These are phyloP conservation scores for Calephelis nemesis DNA, from an alignment of 1,140 invertebrate species.

Conservation along the genomic window DNA sequence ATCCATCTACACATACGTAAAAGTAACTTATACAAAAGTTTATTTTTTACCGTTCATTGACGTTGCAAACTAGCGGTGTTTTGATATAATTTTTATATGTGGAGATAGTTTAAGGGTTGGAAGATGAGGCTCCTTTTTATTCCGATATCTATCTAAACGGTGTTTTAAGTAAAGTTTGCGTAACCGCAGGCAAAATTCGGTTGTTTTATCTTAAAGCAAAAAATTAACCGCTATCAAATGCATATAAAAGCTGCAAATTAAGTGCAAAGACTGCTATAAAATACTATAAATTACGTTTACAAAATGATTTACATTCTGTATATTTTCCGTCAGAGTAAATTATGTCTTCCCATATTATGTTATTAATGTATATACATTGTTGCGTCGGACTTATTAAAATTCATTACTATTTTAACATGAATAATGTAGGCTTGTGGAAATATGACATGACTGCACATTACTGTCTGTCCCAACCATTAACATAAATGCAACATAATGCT, in stretches of 20 bases:
- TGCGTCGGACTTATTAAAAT: constrained; percentile 20
- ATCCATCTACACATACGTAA: too few relatives aligned
- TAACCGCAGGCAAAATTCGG: too few relatives aligned
- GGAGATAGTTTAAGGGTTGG: too few relatives aligned
- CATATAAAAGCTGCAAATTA: neutral
- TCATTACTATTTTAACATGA: constrained; percentile 34
- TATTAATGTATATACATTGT: constrained; percentile 27
- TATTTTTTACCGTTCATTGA: too few relatives aligned
- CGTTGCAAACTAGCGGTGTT: too few relatives aligned
- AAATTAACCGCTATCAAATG: neutral
- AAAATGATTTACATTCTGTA: constrained; percentile 4
- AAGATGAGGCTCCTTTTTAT: too few relatives aligned
- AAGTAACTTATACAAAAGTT: too few relatives aligned
- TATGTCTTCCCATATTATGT: constrained; percentile 21
- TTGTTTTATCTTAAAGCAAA: too few relatives aligned
- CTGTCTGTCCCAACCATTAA: constrained; percentile 13
- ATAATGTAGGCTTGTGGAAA: constrained; percentile 25
- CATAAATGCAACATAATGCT: constrained; percentile 4
- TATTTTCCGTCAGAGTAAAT: constrained; percentile 12
- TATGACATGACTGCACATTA: constrained; percentile 27
- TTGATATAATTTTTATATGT: too few relatives aligned
- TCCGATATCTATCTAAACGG: too few relatives aligned
- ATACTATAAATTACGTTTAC: neutral
- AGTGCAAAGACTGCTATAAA: neutral
- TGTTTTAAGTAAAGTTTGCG: too few relatives aligned